These are phyloP conservation scores for Thripadectes ignobilis DNA, from an alignment of 2,797 vertebrate genomes.

Conservation along the genomic window DNA sequence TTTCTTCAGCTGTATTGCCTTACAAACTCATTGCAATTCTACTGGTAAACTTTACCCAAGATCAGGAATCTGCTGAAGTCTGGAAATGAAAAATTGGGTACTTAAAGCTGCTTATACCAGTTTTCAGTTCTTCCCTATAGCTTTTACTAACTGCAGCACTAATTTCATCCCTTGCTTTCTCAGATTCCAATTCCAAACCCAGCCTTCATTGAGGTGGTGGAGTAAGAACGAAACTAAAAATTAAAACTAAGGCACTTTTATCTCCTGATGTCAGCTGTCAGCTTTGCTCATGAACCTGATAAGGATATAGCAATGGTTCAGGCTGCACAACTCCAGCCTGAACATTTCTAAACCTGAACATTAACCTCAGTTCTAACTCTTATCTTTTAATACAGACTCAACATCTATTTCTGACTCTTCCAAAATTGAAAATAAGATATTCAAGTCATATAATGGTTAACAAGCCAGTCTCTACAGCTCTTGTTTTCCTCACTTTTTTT, in stretches of 20 bases:
- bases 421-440: background rate
- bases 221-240: background rate
- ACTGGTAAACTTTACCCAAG: background rate
- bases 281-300: conserved; percentile 8
- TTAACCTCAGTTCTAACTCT: conserved; percentile 14
- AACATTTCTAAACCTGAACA: background rate
- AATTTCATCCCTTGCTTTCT: background rate
- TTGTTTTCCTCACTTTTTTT: background rate
- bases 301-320: background rate
- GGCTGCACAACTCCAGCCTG: background rate
- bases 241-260: conserved; percentile 29
- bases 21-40: background rate
- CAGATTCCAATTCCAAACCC: background rate
- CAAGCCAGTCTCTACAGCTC: background rate
- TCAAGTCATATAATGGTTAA: background rate
- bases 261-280: conserved; percentile 26
- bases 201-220: background rate
- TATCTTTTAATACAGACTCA: background rate
- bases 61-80: background rate
- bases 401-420: background rate
- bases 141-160: background rate
- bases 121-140: background rate
- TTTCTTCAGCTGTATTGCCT: background rate
- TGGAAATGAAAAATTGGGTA: background rate
- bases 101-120: background rate